A percentile compares a stretch with the other conserved stretches of the same genome.
Evolutionary conservation across 2,888 invertebrate genomes (phyloP).

Genomic region (Drosophila multiciliata): DNA sequence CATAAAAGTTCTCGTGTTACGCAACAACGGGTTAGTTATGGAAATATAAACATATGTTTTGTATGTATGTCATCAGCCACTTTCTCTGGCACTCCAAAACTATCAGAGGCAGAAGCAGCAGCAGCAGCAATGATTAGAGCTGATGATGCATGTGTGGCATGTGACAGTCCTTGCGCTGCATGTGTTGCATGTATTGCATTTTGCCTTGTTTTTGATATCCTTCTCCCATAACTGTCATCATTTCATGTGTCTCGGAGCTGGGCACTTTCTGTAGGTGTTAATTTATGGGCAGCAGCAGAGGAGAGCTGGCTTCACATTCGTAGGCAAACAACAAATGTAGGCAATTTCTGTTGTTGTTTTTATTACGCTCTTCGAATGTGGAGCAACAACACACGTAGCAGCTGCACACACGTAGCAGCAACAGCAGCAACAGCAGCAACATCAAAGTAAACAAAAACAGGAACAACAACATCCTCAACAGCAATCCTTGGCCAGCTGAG

Average conservation of each 20-base stretch:
- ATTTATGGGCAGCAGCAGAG: slow-evolving; percentile 66
- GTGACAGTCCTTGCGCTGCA: slow-evolving; percentile 22
- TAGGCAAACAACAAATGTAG: slow-evolving; percentile 34
- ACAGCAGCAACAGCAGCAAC: slow-evolving; percentile 37
- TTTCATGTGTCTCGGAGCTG: slow-evolving; percentile 28
- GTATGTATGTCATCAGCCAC: slow-evolving; percentile 13
- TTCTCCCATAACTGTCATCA: slow-evolving; percentile 77
- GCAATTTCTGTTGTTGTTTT: slow-evolving; percentile 36
- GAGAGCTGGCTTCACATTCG: slow-evolving; percentile 14
- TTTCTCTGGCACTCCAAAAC: slow-evolving; percentile 33
- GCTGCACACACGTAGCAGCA: slow-evolving; percentile 51
- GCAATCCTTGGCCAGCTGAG: slow-evolving; percentile 39
- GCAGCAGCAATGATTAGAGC: slow-evolving; percentile 18
- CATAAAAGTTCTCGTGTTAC: slow-evolving; percentile 42
- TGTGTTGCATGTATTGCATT: slow-evolving; percentile 20
- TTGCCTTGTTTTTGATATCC: slow-evolving; percentile 61
- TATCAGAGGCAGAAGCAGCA: slow-evolving; percentile 31
- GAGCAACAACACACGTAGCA: slow-evolving; percentile 46
- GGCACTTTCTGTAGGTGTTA: slow-evolving; percentile 69
- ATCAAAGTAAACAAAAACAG: slow-evolving; percentile 56
- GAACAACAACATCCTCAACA: slow-evolving; percentile 49
- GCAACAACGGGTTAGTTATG: slow-evolving; percentile 40
- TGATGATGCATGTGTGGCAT: slow-evolving; percentile 30
- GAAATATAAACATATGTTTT: background rate
- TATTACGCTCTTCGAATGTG: slow-evolving; percentile 51